Base-by-base conservation (phyloP, 2,888 invertebrate species). In the Xylota sylvarum region DNA sequence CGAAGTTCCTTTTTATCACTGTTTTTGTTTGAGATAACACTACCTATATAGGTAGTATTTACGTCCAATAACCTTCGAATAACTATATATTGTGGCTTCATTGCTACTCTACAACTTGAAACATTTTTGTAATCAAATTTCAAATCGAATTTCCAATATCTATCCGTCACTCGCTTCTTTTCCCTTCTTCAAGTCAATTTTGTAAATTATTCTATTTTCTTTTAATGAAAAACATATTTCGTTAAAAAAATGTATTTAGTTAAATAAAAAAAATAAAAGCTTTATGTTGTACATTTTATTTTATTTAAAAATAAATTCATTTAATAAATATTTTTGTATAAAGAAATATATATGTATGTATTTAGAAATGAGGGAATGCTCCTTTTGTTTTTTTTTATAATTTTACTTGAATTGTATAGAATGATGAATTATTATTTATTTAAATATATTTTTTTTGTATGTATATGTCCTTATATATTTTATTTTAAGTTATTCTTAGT, bases 401-500 rank as follows among this genome's bases (percentile, higher is more conserved):
- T 27, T 27, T 55, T 55, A 23, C 10, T 23, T 64, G 10, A 19
- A 19, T 60, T 77, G 69, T 69, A 78, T 60, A 69, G 58, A 65
- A 64, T 35, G 35, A 48, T 56, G 48, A 52, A 67, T 79, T 79
- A 50, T 64, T 17, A 58, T 76, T 80, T 70, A 48, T 64, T 72
- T 46, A 27, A 30, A 52, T n/a, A n/a, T 5, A 40, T 48, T 27
- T 37, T 30, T 72, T 80, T 40, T 84, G 84, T 84, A 74, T 72
- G 73, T 80, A 80, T 52, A 69, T 72, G 62, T 46, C 48, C 27
- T 60, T 52, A n/a, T n/a, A n/a, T 23, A 35, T 58, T 70, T 84
- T 64, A 52, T 76, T 76, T 85, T 85, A 76, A 80, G 69, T 58
- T 85, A 80, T 58, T 30, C 9, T 76, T 76, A 69, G 48, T 73